These are phyloP conservation scores for Popillia japonica DNA, from an alignment of 1,140 invertebrate genomes.

Conservation along the genomic window DNA sequence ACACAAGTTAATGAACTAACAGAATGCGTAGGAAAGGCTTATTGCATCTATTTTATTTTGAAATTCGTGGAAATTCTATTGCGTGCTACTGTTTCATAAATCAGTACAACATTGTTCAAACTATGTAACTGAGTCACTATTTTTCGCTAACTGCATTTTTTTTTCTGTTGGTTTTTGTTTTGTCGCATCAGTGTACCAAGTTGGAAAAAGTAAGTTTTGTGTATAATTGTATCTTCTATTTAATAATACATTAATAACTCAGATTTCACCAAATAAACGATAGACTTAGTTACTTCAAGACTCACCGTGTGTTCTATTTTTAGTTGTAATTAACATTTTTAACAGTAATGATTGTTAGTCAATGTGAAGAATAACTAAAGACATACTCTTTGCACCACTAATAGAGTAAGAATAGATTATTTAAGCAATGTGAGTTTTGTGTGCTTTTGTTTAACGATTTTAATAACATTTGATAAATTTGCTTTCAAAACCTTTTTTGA, in stretches of 20 bases:
- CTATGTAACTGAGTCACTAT: slow-evolving; percentile 14
- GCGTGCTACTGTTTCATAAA: not conserved
- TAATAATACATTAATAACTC: slow-evolving; percentile 34
- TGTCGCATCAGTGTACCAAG: slow-evolving; percentile 54
- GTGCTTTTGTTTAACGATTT: slow-evolving; percentile 8
- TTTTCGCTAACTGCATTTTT: slow-evolving; percentile 46
- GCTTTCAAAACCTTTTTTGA: not conserved
- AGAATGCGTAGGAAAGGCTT: too few species aligned
- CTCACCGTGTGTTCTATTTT: not conserved
- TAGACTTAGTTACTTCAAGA: not conserved
- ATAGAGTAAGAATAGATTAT: slow-evolving; percentile 36
- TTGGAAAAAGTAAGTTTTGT: slow-evolving; percentile 60
- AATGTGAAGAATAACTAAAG: not conserved
- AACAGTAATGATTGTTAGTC: not conserved
- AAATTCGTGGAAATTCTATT: too few species aligned
- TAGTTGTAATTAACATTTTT: slow-evolving; percentile 28
- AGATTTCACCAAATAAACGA: not conserved
- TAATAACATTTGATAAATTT: slow-evolving; percentile 14
- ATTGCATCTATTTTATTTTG: too few species aligned
- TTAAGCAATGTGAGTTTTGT: slow-evolving; percentile 35
- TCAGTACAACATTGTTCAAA: not conserved
- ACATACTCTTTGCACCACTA: slow-evolving; percentile 1
- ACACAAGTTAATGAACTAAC: too few species aligned
- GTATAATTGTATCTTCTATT: slow-evolving; percentile 47
- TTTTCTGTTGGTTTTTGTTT: slow-evolving; percentile 50